Base-by-base conservation (phyloP, 2,113 vertebrate species). In the Alligator mississippiensis region DNA sequence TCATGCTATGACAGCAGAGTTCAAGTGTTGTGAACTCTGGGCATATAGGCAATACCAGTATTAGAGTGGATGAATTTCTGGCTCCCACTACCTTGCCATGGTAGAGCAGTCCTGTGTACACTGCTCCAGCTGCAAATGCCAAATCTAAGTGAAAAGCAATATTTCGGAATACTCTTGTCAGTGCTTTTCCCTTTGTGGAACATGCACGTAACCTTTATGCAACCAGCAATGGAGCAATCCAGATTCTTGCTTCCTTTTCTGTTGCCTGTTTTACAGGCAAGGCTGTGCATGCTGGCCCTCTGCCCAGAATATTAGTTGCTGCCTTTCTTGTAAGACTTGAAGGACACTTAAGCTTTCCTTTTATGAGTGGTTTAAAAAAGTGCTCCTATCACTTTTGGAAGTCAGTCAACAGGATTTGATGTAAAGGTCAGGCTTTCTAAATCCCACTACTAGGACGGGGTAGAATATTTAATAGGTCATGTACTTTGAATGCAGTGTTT, bases 191-290 rank as follows among this genome's bases (percentile, higher is more conserved):
- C 82, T 21, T 61, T 25, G 80, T 97, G 96, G 96, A 96, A 96
- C 94, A 96, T 96, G 87, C 18, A 59, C 77, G 68, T 87, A 94
- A 92, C 93, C 88, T 95, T 84, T 96, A 97, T 94, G 95, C 96
- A 97, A 92, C 95, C 95, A 96, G 86, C 94, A 96, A 95, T 97
- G 96, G 96, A 96, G 85, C 93, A 94, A 93, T 96, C 95, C 95
- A 96, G 95, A 96, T 94, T 96, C 91, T 90, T 94, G 91, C 95
- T 96, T 95, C 95, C 94, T 94, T 95, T 87, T 87, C 90, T 96
- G 95, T 95, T 94, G 96, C 95, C 95, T 95, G 91, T 91, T 96
- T 97, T 96, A 97, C 95, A 96, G 95, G 68, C 10, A 70, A 70
- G 94, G n/a, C 94, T 96, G 92, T 94, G 96, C 96, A 96, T 96